Conservation (phyloP, 2,888 invertebrate species). For the Aleiodes testaceus region DNA sequence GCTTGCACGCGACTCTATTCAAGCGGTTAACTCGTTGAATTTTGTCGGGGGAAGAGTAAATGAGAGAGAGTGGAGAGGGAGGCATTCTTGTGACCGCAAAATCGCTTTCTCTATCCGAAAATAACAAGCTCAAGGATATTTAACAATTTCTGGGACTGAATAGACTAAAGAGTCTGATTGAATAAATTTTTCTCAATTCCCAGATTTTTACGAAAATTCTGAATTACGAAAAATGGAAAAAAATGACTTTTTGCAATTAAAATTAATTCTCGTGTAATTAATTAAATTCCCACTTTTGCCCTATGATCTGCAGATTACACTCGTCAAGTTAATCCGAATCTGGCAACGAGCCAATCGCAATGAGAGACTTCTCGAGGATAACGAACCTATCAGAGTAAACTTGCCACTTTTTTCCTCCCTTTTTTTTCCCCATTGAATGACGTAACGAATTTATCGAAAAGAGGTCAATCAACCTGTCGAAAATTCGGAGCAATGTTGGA, state of each 20-base stretch:
- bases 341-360: neutral
- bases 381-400: neutral
- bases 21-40: neutral
- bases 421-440: neutral
- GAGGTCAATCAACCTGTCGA: neutral
- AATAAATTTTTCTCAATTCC: too few relatives aligned
- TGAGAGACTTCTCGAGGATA: neutral
- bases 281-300: too few relatives aligned
- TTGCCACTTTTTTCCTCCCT: too few relatives aligned
- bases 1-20: neutral
- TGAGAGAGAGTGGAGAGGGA: too few relatives aligned
- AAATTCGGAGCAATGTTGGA: neutral
- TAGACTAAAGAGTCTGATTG: too few relatives aligned
- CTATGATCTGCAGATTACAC: neutral
- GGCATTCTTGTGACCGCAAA: too few relatives aligned
- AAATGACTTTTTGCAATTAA: neutral
- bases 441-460: neutral
- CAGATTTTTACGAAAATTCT: too few relatives aligned
- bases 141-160: too few relatives aligned
- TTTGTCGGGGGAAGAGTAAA: too few relatives aligned
- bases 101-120: too few relatives aligned
- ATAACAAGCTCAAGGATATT: too few relatives aligned
- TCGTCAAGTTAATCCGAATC: constrained; percentile 5
- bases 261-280: neutral
- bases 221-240: too few relatives aligned